A percentile compares a stretch with the other conserved stretches of the same genome.
Conservation (phyloP, 2,797 vertebrate species). For the Coreius guichenoti region DNA sequence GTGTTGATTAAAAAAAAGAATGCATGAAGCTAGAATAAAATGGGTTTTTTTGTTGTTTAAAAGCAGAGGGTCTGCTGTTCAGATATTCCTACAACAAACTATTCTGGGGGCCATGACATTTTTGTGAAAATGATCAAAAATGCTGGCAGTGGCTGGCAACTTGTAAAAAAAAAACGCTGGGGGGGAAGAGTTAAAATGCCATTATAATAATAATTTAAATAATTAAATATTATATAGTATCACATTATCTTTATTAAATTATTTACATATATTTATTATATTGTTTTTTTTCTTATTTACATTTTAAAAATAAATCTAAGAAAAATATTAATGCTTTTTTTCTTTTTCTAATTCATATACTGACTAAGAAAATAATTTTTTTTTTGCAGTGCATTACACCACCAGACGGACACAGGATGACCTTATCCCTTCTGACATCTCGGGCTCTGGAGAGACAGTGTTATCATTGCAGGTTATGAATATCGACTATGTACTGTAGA, state of each 20-base stretch:
- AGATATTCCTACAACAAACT: no score
- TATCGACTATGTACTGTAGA: constrained; percentile 42
- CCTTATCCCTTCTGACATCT: constrained; percentile 13
- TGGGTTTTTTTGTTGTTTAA: no score
- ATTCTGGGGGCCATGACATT: no score
- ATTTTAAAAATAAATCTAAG: not conserved
- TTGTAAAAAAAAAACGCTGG: no score
- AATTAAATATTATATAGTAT: no score
- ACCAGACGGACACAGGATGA: not conserved
- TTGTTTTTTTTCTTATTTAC: not conserved
- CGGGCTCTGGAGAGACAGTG: constrained; percentile 16
- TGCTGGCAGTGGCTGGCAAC: no score
- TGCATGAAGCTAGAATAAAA: no score
- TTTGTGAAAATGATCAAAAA: no score
- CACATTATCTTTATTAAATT: no score
- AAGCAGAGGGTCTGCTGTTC: no score
- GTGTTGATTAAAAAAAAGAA: no score
- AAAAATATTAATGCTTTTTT: not conserved
- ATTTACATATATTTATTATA: not conserved
- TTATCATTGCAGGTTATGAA: constrained; percentile 45
- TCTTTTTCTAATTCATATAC: not conserved
- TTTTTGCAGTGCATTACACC: constrained; percentile 6
- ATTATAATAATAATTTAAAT: not conserved
- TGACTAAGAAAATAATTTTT: not conserved
- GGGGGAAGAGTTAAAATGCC: no score